Evolutionary conservation across 1,140 invertebrate genomes (phyloP), one percentile per base, ranked within the genome.

Genomic region (Samia ricini): DNA sequence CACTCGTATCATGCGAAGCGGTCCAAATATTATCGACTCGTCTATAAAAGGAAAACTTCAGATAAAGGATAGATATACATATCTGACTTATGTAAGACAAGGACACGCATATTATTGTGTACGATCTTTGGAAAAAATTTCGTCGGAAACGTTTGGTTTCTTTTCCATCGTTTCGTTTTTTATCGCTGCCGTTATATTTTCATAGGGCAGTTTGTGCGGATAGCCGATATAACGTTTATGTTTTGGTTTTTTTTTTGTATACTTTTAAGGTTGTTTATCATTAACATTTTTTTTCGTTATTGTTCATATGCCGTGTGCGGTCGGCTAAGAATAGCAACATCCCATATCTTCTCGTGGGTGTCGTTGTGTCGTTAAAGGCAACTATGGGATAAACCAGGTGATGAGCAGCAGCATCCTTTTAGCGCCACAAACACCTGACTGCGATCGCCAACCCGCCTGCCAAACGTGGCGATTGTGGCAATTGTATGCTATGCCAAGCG

Each of bases 121-220:
- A 79, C 76, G 77, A 85, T 87, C 83, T 89, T 88, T 86, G 78
- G 78, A 88, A 42, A 88, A 87, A n/a, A n/a, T n/a, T 85, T 87
- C 77, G 77, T 75, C 71, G 75, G 76, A 79, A 80, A 75, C 78
- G 79, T 81, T 89, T 87, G 83, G 85, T 89, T 89, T 88, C 87
- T 89, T 89, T 77, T 84, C 83, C 79, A 88, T 85, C 83, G 85
- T 79, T 88, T n/a, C n/a, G n/a, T n/a, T n/a, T n/a, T 87, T 88
- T 88, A 88, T 90, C 82, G 82, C 63, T 64, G 80, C 81, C 87
- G 87, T 88, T 90, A 90, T 85, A 85, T 88, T 88, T 90, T 90
- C 84, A 90, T 88, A 85, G 83, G 83, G 81, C 85, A 72, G 80
- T 88, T 87, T 79, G 74, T 74, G 64, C 60, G 69, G 79, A 85